phyloP scores from a whole-genome alignment of 2,797 vertebrate species.

The Sitta carolinensis region DNA sequence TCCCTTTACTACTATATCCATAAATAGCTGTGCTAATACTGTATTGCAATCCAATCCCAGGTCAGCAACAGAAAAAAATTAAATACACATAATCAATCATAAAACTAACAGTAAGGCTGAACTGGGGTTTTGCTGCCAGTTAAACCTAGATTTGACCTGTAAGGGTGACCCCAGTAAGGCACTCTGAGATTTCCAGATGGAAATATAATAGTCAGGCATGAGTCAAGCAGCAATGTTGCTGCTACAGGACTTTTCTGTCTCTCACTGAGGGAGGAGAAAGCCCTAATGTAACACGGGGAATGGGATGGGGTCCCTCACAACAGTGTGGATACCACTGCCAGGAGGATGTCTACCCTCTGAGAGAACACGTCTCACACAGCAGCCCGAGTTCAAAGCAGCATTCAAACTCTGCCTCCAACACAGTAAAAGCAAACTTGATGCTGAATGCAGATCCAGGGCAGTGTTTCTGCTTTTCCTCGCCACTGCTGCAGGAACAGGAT shows the following conservation, averaged over 20 bases:
- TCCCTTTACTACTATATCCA: not conserved
- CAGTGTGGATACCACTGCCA: accelerated
- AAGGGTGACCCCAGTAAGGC: not conserved
- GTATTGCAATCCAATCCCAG: not conserved
- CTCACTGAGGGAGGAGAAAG: not conserved
- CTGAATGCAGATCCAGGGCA: not conserved
- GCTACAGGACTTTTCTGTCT: not conserved
- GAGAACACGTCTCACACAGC: not conserved
- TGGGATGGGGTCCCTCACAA: not conserved
- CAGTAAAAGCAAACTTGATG: not conserved
- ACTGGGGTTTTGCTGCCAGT: not conserved
- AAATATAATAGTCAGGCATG: not conserved
- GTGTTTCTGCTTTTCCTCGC: not conserved
- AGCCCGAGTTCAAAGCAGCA: not conserved
- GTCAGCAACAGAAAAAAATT: not conserved
- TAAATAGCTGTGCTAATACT: not conserved
- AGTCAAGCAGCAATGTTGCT: not conserved
- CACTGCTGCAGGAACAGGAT: not conserved
- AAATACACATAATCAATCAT: not conserved
- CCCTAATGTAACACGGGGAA: not conserved
- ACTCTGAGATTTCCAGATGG: not conserved
- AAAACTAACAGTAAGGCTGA: not conserved
- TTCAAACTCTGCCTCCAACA: not conserved
- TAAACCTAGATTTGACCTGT: not conserved
- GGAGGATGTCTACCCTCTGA: accelerated